Base-by-base conservation (phyloP, 1,140 invertebrate genomes). In the Octopus bimaculoides region DNA sequence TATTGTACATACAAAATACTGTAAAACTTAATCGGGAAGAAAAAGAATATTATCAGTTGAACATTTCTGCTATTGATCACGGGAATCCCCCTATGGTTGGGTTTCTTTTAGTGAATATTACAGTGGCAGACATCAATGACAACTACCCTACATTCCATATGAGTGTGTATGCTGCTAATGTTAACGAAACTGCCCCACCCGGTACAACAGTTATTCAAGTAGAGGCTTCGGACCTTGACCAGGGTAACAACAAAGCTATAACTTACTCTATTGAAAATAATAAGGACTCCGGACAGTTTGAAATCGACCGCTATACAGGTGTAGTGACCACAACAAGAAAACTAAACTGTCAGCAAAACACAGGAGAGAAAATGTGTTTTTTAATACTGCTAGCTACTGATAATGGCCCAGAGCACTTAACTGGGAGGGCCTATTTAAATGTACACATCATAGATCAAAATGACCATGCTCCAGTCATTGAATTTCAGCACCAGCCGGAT, bases 381-480 rank as follows among this genome's bases (percentile, higher is more conserved):
- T 53, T 69, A 41, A 53, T 52, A 6, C 74, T 75, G 41, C 52
- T 75, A 10, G 79, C 75, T 10, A 66, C 7, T 17, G 52, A 77
- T 12, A 77, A 66, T 84, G 97, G 97, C 1, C 93, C 93, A 8
- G 96, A 96, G 0, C 90, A 95, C 55, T 95, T 97, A 89, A 95
- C 96, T 87, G 96, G 96, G 5, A 92, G 97, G 69, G 96, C 97
- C 41, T 98, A 98, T 90, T 95, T 99, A 0, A 97, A 96, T 5
- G 95, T 98, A 0, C 97, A 96, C 90, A 91, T 98, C 17, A 91
- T 97, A 55, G 97, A 98, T 89, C 89, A 88, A 82, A 98, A 98
- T 90, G 96, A 98, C 91, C 96, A 98, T 88, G 95, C 96, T 90
- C 97, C 97, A 5, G 92, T 95, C 52, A 97, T 98, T 77, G 94